Conservation (phyloP, 2,113 vertebrate genomes). For the Tragelaphus strepsiceros region DNA sequence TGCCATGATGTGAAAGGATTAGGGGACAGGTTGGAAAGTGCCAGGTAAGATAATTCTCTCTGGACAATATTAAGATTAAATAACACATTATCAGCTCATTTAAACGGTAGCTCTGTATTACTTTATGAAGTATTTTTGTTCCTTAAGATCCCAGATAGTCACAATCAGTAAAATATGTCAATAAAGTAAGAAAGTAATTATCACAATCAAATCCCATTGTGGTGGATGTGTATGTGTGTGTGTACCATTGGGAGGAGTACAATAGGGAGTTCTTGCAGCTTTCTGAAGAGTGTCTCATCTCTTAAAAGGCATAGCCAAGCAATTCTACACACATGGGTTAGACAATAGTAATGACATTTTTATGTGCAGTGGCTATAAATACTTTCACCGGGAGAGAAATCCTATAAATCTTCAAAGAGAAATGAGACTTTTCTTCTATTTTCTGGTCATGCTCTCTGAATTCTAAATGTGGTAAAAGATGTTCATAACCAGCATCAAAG, state of each 20-base stretch:
- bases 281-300: not conserved
- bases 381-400: not conserved
- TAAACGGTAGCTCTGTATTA: not conserved
- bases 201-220: not conserved
- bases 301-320: not conserved
- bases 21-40: not conserved
- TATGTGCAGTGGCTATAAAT: not conserved
- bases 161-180: not conserved
- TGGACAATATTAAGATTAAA: not conserved
- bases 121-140: not conserved
- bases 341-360: not conserved
- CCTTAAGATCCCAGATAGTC: not conserved
- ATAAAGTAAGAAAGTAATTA: not conserved
- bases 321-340: not conserved
- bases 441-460: not conserved
- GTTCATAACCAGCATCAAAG: not conserved
- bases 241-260: not conserved
- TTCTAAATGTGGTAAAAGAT: not conserved
- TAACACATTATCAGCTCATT: not conserved
- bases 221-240: not conserved
- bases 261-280: not conserved
- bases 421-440: not conserved
- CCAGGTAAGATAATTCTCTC: not conserved
- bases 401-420: not conserved
- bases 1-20: not conserved